A percentile compares a stretch with the other conserved stretches of the same genome.
Evolutionary conservation across 2,113 vertebrate genomes (phyloP).

Genomic region (Chaetorhynchus papuensis): DNA sequence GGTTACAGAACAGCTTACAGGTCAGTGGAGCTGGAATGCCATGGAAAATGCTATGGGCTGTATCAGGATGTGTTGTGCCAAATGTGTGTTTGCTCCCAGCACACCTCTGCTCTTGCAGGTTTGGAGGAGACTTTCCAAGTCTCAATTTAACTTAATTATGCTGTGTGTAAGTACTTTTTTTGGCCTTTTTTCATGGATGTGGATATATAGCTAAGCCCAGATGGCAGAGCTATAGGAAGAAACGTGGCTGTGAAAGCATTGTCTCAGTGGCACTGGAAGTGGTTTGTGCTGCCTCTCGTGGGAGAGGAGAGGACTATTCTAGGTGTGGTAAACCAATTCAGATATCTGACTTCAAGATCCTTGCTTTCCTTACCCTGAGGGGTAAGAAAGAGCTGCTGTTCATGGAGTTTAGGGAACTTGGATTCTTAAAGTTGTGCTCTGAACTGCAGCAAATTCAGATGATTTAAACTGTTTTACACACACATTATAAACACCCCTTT

Average conservation of each 20-base stretch:
- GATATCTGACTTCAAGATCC: background rate
- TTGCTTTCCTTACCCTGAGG: background rate
- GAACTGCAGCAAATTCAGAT: background rate
- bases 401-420: background rate
- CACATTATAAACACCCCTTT: background rate
- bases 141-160: background rate
- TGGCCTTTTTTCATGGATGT: background rate
- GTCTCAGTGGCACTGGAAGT: background rate
- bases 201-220: background rate
- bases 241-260: background rate
- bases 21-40: slow-evolving; percentile 22
- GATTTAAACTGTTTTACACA: background rate
- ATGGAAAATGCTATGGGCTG: fast-evolving
- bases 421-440: background rate
- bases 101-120: background rate
- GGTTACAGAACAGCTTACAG: slow-evolving; percentile 93
- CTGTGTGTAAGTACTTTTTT: background rate
- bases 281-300: background rate
- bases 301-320: background rate
- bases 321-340: background rate
- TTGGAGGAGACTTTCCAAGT: background rate
- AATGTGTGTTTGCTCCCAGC: background rate
- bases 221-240: background rate
- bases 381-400: background rate
- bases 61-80: background rate